Evolutionary conservation across 2,888 invertebrate species (phyloP).

Genomic region (Cheilosia soror): DNA sequence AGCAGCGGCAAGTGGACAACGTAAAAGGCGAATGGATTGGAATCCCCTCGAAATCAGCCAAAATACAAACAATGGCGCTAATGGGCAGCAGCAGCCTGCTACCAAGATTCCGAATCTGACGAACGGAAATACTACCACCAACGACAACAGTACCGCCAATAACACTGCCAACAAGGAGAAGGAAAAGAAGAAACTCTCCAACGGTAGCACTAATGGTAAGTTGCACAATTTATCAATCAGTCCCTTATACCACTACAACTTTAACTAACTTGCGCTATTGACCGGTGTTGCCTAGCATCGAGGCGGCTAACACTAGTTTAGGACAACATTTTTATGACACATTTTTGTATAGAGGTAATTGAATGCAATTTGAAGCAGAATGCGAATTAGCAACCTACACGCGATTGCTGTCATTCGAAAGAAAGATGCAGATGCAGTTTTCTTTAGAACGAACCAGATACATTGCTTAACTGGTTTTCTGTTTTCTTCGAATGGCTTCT

Average conservation of each 20-base stretch:
- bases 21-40: conserved; percentile 84
- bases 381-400: background rate
- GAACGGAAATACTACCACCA: conserved; percentile 25
- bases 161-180: conserved; percentile 80
- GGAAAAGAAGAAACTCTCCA: conserved; percentile 81
- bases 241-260: background rate
- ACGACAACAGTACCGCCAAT: conserved; percentile 24
- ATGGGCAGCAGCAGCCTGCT: conserved; percentile 49
- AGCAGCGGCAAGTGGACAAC: conserved; percentile 80
- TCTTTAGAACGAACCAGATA: conserved; percentile 15
- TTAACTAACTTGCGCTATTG: background rate
- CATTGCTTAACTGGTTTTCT: conserved; percentile 20
- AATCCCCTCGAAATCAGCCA: conserved; percentile 83
- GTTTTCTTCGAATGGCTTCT: background rate
- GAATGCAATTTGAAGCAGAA: background rate
- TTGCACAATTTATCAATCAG: background rate
- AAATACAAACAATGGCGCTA: conserved; percentile 79
- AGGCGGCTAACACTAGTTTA: conserved; percentile 39
- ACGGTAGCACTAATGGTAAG: conserved; percentile 77
- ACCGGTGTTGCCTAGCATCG: conserved; percentile 26
- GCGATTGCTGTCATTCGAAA: background rate
- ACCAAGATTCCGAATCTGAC: conserved; percentile 68
- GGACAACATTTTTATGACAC: background rate
- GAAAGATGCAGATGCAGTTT: conserved; percentile 34
- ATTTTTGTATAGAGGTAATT: background rate